Evolutionary conservation across 2,113 vertebrate species (phyloP).

Genomic region (rat (Rattus norvegicus)): GRCr8 NC_086027.1:46265501-46266000

Average conservation of each 20-base stretch:
- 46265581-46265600: background rate
- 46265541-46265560: background rate
- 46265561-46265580: background rate
- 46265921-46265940: background rate
- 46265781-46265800: background rate
- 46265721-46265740: background rate
- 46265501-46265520: background rate
- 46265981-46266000: background rate
- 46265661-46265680: background rate
- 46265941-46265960: background rate
- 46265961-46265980: slow-evolving; percentile 48
- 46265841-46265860: background rate
- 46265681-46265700: background rate
- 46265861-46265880: background rate
- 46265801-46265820: background rate
- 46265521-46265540: background rate
- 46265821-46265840: background rate
- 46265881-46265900: background rate
- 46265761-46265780: background rate
- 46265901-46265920: background rate
- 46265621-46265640: background rate
- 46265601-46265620: background rate
- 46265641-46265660: background rate
- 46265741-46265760: background rate
- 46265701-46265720: background rate